A percentile compares a stretch with the other conserved stretches of the same genome.
These are phyloP conservation scores for Caenorhabditis latens DNA, from an alignment of 1,140 invertebrate genomes.

Conservation along the genomic window DNA sequence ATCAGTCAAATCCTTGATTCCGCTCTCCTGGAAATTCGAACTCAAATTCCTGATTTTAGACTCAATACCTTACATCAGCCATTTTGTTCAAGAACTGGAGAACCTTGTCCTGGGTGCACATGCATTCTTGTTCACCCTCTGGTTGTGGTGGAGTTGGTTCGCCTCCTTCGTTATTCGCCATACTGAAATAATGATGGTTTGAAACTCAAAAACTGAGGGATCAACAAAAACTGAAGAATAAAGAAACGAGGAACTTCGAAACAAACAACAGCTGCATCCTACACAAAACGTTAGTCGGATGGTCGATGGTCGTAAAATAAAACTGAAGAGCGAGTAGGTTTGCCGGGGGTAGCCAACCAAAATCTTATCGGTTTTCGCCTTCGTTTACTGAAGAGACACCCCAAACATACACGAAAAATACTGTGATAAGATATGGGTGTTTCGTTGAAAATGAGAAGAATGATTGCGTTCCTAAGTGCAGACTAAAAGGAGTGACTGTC, in stretches of 20 bases:
- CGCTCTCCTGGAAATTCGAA: slow-evolving; percentile 36
- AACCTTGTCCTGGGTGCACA: slow-evolving; percentile 62
- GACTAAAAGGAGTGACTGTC: background rate
- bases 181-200: background rate
- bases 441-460: slow-evolving; percentile 26
- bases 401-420: background rate
- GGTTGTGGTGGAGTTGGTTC: background rate
- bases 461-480: background rate
- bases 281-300: background rate
- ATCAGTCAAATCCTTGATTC: slow-evolving; percentile 60
- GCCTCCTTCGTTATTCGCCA: slow-evolving; percentile 2
- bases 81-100: slow-evolving; percentile 56
- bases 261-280: slow-evolving; percentile 42
- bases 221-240: background rate
- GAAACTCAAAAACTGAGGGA: background rate
- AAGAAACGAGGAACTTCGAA: background rate
- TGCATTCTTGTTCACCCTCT: slow-evolving; percentile 10
- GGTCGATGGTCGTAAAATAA: slow-evolving; percentile 15
- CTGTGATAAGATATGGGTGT: slow-evolving; percentile 47
- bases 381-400: background rate
- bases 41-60: no score
- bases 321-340: background rate
- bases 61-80: slow-evolving; percentile 44
- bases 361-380: slow-evolving; percentile 5
- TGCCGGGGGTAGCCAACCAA: background rate